These are phyloP conservation scores for Clamator glandarius DNA, from an alignment of 2,797 vertebrate genomes.

Conservation along the genomic window DNA sequence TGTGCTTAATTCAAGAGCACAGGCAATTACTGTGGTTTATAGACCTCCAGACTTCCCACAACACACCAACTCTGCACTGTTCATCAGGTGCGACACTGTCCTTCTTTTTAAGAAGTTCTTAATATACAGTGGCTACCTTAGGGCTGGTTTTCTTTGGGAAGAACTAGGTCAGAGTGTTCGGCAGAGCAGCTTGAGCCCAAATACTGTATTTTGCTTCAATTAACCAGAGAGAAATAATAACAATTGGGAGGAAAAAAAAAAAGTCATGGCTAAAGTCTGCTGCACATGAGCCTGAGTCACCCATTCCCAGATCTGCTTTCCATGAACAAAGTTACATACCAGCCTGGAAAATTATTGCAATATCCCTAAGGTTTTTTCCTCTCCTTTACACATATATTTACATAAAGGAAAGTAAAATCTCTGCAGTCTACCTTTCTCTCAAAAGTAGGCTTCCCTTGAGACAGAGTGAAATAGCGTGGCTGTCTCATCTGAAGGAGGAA, in stretches of 20 bases:
- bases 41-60: rapidly evolving
- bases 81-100: neutral
- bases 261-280: neutral
- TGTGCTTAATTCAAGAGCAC: neutral
- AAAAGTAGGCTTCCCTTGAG: conserved; percentile 3
- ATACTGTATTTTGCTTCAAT: neutral
- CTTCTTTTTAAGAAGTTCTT: neutral
- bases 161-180: neutral
- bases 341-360: neutral
- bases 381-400: neutral
- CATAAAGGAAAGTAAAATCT: neutral
- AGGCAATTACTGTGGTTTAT: neutral
- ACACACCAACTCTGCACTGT: neutral
- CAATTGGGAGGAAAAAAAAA: neutral
- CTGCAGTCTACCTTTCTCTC: neutral
- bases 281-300: neutral
- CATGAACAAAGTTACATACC: neutral
- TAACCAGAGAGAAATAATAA: neutral
- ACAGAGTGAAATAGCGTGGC: neutral
- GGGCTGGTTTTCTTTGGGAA: neutral
- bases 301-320: neutral
- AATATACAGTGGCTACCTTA: neutral
- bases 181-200: neutral
- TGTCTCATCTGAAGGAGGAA: neutral
- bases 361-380: neutral